These are phyloP conservation scores for Drosophila phalerata DNA, from an alignment of 2,888 invertebrate species.

Conservation along the genomic window DNA sequence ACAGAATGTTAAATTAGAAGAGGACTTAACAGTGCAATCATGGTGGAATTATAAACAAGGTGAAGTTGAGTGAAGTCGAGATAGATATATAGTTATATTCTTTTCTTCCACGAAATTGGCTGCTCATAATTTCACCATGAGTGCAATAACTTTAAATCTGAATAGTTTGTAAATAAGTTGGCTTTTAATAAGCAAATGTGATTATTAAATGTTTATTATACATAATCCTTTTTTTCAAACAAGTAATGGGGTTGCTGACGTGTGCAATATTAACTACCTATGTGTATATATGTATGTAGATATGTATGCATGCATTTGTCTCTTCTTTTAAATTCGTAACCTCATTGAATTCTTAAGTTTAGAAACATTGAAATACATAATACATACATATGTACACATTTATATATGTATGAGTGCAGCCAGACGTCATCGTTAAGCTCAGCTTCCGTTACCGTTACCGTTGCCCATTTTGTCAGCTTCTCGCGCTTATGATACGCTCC, in stretches of 20 bases:
- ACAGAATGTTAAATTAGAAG: slow-evolving; percentile 7
- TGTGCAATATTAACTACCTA: not conserved
- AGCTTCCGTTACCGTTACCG: slow-evolving; percentile 66
- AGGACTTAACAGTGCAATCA: slow-evolving; percentile 25
- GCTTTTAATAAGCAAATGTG: slow-evolving; percentile 18
- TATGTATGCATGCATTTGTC: not conserved
- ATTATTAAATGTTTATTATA: not conserved
- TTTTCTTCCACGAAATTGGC: no score
- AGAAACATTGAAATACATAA: not conserved
- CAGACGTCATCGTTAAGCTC: slow-evolving; percentile 60
- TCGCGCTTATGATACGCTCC: slow-evolving; percentile 64
- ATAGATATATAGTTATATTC: no score
- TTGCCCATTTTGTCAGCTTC: slow-evolving; percentile 21
- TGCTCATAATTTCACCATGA: not conserved
- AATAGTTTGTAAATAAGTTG: not conserved
- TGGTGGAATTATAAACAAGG: not conserved
- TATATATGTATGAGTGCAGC: slow-evolving; percentile 18
- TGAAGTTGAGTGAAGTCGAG: not conserved
- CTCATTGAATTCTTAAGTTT: not conserved
- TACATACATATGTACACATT: not conserved
- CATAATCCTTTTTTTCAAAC: not conserved
- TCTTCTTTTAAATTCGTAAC: not conserved
- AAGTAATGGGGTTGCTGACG: slow-evolving; percentile 2
- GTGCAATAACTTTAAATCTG: not conserved
- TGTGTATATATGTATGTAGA: not conserved